Percentiles rank a stretch among this genome's conserved stretches.
These are phyloP conservation scores for Eulemur mongoz DNA, from an alignment of 2,797 vertebrate species.

Conservation along the genomic window DNA sequence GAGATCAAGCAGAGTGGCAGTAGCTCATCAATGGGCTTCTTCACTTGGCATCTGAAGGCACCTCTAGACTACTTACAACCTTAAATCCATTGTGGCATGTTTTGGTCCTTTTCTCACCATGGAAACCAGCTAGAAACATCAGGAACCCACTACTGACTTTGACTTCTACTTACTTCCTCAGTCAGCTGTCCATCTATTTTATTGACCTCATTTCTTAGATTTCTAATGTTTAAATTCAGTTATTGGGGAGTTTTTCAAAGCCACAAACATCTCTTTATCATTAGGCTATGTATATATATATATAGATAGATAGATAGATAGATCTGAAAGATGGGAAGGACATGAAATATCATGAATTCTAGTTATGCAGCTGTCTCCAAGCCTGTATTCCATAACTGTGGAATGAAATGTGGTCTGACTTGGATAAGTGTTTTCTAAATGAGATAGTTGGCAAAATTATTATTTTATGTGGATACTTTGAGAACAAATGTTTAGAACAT, in stretches of 20 bases:
- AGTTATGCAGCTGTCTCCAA: neutral
- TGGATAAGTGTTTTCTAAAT: neutral
- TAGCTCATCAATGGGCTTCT: neutral
- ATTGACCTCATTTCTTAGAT: neutral
- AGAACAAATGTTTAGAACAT: neutral
- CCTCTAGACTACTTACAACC: neutral
- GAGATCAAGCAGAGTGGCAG: neutral
- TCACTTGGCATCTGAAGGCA: no score
- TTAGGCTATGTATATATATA: neutral
- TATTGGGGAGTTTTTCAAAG: neutral
- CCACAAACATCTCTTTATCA: neutral
- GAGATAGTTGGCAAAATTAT: neutral
- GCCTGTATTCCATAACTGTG: neutral
- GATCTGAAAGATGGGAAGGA: neutral
- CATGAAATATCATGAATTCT: neutral
- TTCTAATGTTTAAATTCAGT: neutral
- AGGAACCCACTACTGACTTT: neutral
- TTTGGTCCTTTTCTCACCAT: neutral
- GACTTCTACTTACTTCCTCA: neutral
- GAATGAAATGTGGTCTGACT: neutral
- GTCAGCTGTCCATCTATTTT: neutral
- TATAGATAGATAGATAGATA: no score
- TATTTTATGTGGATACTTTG: neutral
- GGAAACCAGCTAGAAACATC: neutral
- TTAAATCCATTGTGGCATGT: neutral